Evolutionary conservation across 2,113 vertebrate species (phyloP).

Genomic region (Camelus dromedarius): DNA sequence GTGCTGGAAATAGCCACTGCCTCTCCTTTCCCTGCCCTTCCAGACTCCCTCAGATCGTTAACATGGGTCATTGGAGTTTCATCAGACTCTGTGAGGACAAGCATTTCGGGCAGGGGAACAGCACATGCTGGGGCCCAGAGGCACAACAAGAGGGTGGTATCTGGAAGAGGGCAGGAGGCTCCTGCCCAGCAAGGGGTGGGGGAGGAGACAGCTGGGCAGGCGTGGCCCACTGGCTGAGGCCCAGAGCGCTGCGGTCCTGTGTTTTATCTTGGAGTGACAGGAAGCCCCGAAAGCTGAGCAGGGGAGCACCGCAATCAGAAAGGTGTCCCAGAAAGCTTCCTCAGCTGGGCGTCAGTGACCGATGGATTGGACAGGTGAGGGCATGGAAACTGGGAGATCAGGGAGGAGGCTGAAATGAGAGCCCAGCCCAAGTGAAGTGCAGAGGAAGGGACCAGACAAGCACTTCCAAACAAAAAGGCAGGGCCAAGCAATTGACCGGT

Average conservation of each 20-base stretch:
- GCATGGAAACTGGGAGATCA: accelerated
- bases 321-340: background rate
- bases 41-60: background rate
- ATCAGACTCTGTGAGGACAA: background rate
- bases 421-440: background rate
- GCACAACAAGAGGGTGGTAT: background rate
- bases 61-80: background rate
- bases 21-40: background rate
- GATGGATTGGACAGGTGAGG: too few species aligned
- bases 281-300: background rate
- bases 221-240: background rate
- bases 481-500: background rate
- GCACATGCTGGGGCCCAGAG: background rate
- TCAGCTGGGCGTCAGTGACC: accelerated
- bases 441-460: background rate
- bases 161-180: background rate
- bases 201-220: background rate
- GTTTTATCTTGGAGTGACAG: background rate
- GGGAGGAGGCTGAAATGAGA: background rate
- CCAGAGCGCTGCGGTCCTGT: background rate
- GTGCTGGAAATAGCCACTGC: background rate
- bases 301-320: background rate
- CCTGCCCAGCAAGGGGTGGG: background rate
- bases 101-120: background rate
- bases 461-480: background rate